Conservation (phyloP, 2,797 vertebrate species). For the Gadopsis bispinosus region DNA sequence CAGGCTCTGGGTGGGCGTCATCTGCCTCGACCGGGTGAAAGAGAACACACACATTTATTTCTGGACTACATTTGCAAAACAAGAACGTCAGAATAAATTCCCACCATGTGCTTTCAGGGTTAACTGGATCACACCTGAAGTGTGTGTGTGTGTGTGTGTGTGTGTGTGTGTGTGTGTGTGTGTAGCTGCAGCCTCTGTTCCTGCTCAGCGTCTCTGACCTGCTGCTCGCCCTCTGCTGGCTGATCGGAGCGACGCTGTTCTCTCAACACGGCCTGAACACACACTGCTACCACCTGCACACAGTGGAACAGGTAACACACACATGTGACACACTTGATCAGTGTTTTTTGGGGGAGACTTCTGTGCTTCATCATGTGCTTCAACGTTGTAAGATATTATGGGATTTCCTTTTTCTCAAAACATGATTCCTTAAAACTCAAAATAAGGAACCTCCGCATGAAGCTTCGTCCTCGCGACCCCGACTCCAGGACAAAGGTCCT, state of each 20-base stretch:
- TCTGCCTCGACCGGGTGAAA: too few species aligned
- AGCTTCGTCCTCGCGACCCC: too few species aligned
- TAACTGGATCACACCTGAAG: too few species aligned
- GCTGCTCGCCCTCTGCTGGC: slow-evolving; percentile 89
- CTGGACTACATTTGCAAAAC: too few species aligned
- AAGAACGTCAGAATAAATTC: too few species aligned
- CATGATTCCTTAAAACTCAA: neutral
- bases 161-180: neutral
- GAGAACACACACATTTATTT: too few species aligned
- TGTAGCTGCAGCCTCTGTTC: slow-evolving; percentile 88
- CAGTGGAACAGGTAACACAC: slow-evolving; percentile 85
- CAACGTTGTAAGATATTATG: neutral
- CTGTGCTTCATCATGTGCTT: neutral
- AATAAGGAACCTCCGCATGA: slow-evolving; percentile 8
- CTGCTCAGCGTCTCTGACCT: slow-evolving; percentile 90
- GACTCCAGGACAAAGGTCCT: too few species aligned
- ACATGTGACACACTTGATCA: too few species aligned
- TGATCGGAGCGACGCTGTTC: slow-evolving; percentile 84
- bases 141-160: slow-evolving; percentile 21
- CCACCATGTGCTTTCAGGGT: too few species aligned
- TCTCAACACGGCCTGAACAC: slow-evolving; percentile 68
- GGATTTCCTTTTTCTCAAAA: neutral
- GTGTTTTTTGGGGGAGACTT: slow-evolving; percentile 12
- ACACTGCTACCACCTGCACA: slow-evolving; percentile 89
- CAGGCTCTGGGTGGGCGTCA: too few species aligned